Conservation (phyloP, 2,113 vertebrate genomes). For the Thinocorus orbignyianus region DNA sequence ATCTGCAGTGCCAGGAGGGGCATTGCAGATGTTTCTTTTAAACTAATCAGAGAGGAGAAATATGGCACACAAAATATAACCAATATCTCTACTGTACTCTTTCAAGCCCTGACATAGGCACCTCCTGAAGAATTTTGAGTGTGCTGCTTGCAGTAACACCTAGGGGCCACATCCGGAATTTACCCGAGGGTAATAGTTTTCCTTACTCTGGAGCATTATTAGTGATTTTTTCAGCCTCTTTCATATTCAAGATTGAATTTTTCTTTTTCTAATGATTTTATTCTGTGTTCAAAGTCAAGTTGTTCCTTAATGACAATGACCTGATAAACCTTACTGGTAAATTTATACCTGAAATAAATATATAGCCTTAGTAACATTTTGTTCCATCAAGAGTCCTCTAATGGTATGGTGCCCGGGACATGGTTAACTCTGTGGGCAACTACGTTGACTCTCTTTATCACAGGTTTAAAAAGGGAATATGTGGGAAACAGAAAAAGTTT, state of each 20-base stretch:
- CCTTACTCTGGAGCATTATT: neutral
- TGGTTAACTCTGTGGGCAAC: neutral
- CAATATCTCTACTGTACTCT: neutral
- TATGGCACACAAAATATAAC: neutral
- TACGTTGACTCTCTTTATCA: neutral
- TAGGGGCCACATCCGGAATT: neutral
- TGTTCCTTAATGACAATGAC: neutral
- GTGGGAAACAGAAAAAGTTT: neutral
- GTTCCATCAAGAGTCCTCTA: neutral
- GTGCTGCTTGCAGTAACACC: neutral
- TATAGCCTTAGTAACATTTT: neutral
- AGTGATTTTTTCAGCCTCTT: neutral
- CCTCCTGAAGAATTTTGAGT: neutral
- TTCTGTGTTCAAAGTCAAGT: neutral
- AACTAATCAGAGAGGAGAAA: neutral
- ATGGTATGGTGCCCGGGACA: neutral
- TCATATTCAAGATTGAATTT: neutral
- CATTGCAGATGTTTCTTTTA: conserved; percentile 14
- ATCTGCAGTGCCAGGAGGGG: conserved; percentile 9
- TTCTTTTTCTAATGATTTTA: neutral
- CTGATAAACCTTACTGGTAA: neutral
- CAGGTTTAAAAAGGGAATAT: neutral
- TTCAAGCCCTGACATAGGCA: neutral
- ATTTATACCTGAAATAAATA: neutral
- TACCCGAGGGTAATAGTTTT: neutral